Evolutionary conservation across 2,888 invertebrate species (phyloP), one percentile per base, ranked within the genome.

Genomic region (Cataglyphis rosenhaueri): DNA sequence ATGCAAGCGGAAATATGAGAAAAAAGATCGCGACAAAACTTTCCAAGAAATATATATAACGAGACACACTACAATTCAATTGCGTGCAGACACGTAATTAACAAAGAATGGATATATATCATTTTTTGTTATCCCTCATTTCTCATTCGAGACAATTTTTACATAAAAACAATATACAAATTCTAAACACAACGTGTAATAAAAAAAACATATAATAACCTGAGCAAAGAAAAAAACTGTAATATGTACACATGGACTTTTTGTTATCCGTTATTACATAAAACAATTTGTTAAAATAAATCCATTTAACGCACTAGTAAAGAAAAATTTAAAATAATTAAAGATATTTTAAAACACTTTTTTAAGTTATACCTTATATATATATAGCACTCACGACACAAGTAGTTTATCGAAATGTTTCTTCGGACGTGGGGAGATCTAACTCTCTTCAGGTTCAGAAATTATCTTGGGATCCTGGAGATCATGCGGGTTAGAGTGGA

Each of bases 401-500:
- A 79, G 18, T 44, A 68, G 59, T 61, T 25, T 18, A 25, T 61
- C 18, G 57, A 59, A 79, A 48, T 32, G 32, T 70, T 59, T 44
- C 25, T 48, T 59, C 18, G 12, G 12, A 55, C 10, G 9, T 6
- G n/a, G 32, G 15, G 0, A n/a, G 44, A 62, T 32, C 4, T 15
- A 48, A 5, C 8, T 44, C 21, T 44, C 15, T 8, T 12, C 25
- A 52, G 25, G 18, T 35, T 32, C 55, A 38, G 44, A 78, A 48
- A 82, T 66, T 44, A 62, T 85, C 66, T 59, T 71, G 84, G 76
- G 74, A 73, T 48, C 70, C 44, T 71, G 55, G 59, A 29, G 44
- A 70, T 21, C 48, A 61, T 38, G 68, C 86, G 87, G 92, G 93
- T 95, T 96, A 97, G 93, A 97, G 95, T 79, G 96, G 97, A 91